Conservation (phyloP, 2,113 vertebrate species). For the Amblyornis subalaris region DNA sequence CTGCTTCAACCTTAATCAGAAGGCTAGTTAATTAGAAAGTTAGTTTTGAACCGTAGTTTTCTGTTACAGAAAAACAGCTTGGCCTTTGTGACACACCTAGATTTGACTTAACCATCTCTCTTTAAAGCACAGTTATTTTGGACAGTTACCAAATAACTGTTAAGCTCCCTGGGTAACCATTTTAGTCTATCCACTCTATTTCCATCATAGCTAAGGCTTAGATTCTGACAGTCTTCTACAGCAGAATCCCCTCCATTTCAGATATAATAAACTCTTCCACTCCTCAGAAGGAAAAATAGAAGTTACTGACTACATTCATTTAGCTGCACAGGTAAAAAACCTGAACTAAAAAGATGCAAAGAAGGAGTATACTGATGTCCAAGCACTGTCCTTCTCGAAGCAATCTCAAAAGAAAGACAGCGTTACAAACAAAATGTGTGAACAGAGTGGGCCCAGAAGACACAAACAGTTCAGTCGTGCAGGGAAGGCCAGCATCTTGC, state of each 20-base stretch:
- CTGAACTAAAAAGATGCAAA: neutral
- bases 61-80: neutral
- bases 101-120: neutral
- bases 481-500: neutral
- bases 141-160: neutral
- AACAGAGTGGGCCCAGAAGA: neutral
- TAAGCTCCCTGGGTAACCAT: neutral
- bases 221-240: neutral
- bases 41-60: neutral
- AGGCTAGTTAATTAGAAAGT: neutral
- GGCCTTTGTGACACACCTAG: neutral
- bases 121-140: neutral
- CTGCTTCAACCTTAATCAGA: neutral
- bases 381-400: neutral
- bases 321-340: neutral
- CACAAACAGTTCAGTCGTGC: neutral
- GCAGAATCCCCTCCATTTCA: neutral
- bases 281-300: neutral
- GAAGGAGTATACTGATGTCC: neutral
- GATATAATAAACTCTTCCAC: neutral
- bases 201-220: neutral
- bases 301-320: neutral
- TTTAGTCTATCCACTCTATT: neutral
- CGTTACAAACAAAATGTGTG: neutral
- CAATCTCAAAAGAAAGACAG: neutral